Base-by-base conservation (phyloP, 2,113 vertebrate species). In the Boulengeromyrus knoepffleri region DNA sequence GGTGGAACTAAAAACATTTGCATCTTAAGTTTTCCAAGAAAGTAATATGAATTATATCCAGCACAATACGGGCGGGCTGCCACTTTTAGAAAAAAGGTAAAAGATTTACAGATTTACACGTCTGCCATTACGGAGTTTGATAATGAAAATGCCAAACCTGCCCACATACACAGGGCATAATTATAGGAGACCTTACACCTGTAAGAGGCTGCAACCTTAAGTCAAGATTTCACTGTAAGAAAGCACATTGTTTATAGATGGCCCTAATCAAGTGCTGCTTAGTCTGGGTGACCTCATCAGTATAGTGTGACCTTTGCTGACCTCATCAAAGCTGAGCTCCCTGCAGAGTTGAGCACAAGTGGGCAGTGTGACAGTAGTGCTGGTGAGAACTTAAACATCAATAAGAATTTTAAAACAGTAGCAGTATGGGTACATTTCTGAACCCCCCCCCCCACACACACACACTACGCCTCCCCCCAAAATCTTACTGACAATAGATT, bases 311-410 rank as follows among this genome's bases (percentile, higher is more conserved):
- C 96, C 95, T 93, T 74, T 90, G 12, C 80, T 94, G 95, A 96
- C 95, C 96, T 96, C 94, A 95, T 96, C 96, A 96, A 96, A 95
- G 95, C 93, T 91, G 94, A 95, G 94, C 91, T 91, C 91, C 95
- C 95, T 90, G 21, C 50, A 52, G 94, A 94, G 95, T 92, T 91
- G 92, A 92, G 90, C 62, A 90, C 17, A 70, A 83, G 46, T 46
- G 53, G 49, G 24, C 80, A 47, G 3, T n/a, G 50, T 39, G 19
- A 13, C 39, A 27, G 49, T 42, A n/a, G 27, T 36, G 91, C 91
- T 91, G 89, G 92, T 87, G 93, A 93, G 95, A 95, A 95, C 94
- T 91, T 91, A 92, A 91, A 92, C 95, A 95, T 94, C 94, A 95
- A 94, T 95, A 95, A 95, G 92, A 93, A 92, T 87, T 87, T 45